Evolutionary conservation across 2,113 vertebrate species (phyloP), one percentile per base, ranked within the genome.

Genomic region (Okapia johnstoni): DNA sequence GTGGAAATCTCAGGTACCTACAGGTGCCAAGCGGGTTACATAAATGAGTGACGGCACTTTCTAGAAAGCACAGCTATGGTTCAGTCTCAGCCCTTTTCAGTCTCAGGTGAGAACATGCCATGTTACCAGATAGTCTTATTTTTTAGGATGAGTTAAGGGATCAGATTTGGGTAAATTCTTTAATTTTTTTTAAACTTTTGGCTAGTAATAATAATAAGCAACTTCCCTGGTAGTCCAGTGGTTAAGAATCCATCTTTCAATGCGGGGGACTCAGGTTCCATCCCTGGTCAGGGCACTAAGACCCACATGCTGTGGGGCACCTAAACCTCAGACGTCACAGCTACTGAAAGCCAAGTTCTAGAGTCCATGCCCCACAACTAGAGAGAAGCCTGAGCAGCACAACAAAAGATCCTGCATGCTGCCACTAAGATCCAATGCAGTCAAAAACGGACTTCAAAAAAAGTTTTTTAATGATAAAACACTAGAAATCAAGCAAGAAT

Each of bases 331-430:
- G 70, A 43, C 23, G 43, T 14, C 40, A 76, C 36, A 76, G 70
- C 40, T 43, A 76, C 70, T 26, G 40, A 76, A 76, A 76, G 36
- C 40, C 23, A 21, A 43, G 19, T 43, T 76, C 70, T 76, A 43
- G 70, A 26, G 40, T 43, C 70, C 23, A 15, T 43, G 6, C 40
- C 70, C 40, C 40, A 76, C 66, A 40, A 12, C n/a, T 43, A 26
- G 70, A 76, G 11, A 76, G 23, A 76, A 26, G 23, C 40, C 40
- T 0, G 0, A 15, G 40, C 23, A 43, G 5, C 0, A 0, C 23
- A 76, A 43, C 23, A 15, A 76, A 76, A 76, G 40, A 43, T 25
- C 23, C 36, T 25, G 23, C 70, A 26, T 15, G 21, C 70, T 26
- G 26, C 70, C 36, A 25, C 70, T 76, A 26, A 43, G 70, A 43